phyloP scores from a whole-genome alignment of 1,140 invertebrate genomes.

The Atta cephalotes region DNA sequence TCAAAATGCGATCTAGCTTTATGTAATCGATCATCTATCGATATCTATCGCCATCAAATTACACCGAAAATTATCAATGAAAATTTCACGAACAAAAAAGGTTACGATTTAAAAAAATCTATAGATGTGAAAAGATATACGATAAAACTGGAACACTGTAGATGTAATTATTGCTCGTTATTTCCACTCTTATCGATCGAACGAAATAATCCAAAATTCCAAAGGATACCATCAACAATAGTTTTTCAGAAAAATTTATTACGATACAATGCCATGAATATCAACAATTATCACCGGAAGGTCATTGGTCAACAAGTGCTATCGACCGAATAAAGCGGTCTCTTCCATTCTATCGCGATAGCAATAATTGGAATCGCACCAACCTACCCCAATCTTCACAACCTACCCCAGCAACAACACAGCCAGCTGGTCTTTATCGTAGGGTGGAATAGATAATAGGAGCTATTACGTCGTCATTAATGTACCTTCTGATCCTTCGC shows the following conservation, averaged over 20 bases:
- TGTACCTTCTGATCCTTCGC: conserved; percentile 81
- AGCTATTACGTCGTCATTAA: conserved; percentile 5
- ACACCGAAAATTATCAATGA: background rate
- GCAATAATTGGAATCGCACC: background rate
- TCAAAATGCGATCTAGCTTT: background rate
- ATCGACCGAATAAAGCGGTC: conserved; percentile 12
- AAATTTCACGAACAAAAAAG: conserved; percentile 2
- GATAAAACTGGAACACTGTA: background rate
- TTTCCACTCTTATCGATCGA: conserved; percentile 48
- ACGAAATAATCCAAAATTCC: background rate
- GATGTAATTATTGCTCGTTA: conserved; percentile 54
- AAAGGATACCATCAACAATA: background rate
- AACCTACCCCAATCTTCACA: conserved; percentile 25
- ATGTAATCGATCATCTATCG: background rate
- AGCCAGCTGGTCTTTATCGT: background rate
- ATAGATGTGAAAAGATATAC: background rate
- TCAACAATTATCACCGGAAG: background rate
- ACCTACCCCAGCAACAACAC: conserved; percentile 16
- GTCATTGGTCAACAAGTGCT: conserved; percentile 53
- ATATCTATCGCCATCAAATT: background rate
- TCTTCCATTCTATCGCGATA: background rate
- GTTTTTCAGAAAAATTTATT: background rate
- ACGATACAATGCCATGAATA: background rate
- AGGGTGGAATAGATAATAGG: background rate
- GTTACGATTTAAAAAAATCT: background rate